Evolutionary conservation across 2,113 vertebrate genomes (phyloP).

Genomic region (Aldabrachelys gigantea): DNA sequence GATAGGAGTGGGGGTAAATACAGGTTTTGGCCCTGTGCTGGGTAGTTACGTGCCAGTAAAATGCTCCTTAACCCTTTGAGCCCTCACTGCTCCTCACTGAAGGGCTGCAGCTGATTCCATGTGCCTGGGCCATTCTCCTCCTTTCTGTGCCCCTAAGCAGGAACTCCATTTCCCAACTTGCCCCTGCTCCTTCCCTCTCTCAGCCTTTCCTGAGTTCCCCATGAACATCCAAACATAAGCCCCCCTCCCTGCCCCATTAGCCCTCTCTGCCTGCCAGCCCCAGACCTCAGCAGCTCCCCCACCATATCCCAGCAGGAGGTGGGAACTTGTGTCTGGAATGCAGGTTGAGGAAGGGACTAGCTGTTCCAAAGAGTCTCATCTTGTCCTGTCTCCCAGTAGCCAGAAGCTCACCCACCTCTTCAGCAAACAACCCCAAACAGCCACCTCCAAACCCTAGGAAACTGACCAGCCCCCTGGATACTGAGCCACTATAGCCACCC

Average conservation of each 20-base stretch:
- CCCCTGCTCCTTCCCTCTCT: neutral
- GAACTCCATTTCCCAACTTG: neutral
- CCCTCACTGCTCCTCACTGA: rapidly evolving
- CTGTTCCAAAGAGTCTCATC: neutral
- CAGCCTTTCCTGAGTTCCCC: neutral
- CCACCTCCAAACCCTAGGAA: neutral
- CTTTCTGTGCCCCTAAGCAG: neutral
- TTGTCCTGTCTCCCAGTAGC: neutral
- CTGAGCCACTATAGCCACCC: too few species aligned
- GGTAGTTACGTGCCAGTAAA: neutral
- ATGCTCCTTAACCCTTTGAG: neutral
- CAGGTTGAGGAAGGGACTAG: neutral
- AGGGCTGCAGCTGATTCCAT: neutral
- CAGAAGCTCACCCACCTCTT: neutral
- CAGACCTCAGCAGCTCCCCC: too few species aligned
- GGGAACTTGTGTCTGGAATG: neutral
- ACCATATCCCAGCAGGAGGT: too few species aligned
- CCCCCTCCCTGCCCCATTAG: neutral
- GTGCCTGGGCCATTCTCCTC: neutral
- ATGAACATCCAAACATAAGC: neutral
- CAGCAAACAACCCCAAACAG: neutral
- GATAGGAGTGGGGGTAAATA: too few species aligned
- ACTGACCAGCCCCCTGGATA: neutral
- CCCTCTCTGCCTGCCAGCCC: too few species aligned
- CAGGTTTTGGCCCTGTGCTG: too few species aligned